Evolutionary conservation across 2,888 invertebrate genomes (phyloP), one percentile per base, ranked within the genome.

Genomic region (Plagiodera versicolora): DNA sequence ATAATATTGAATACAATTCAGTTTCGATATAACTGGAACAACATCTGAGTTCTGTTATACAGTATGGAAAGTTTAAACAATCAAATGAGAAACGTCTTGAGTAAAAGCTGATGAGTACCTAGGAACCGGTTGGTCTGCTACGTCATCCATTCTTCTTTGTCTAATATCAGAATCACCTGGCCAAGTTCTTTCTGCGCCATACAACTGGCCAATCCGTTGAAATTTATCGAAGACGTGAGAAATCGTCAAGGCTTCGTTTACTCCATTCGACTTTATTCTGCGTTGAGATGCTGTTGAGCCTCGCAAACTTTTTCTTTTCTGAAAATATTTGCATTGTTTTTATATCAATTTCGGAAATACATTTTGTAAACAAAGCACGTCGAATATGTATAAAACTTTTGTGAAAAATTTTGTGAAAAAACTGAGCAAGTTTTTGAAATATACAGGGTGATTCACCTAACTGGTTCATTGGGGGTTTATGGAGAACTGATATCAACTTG

Each of bases 221-320:
- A 79, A 78, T 56, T 82, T 87, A 74, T 93, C 93, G 51, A 93
- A 92, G 0, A 88, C 90, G 73, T 92, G 81, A 73, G 92, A 92
- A 69, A 93, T 91, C 52, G 90, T 91, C 9, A 89, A 87, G 0
- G 92, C 87, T 77, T 91, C 91, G 73, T 89, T 89, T 47, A 91
- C 86, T 5, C 92, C 91, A 73, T 92, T 92, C 14, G 90, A 89
- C 80, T 91, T 90, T 54, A 88, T 86, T 32, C 90, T 86, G 32
- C 92, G 86, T 79, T 92, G 92, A n/a, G 84, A 86, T 71, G 91
- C 86, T 70, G 91, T 86, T 0, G 92, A 89, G 50, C 92, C 91
- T 55, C 94, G 85, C 68, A 95, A 81, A 0, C 90, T 89, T 81
- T 94, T 94, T 56, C 95, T 88, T 84, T 95, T 95, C 95, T 96